phyloP scores from a whole-genome alignment of 2,113 vertebrate species.

The Lamprologus callipterus region DNA sequence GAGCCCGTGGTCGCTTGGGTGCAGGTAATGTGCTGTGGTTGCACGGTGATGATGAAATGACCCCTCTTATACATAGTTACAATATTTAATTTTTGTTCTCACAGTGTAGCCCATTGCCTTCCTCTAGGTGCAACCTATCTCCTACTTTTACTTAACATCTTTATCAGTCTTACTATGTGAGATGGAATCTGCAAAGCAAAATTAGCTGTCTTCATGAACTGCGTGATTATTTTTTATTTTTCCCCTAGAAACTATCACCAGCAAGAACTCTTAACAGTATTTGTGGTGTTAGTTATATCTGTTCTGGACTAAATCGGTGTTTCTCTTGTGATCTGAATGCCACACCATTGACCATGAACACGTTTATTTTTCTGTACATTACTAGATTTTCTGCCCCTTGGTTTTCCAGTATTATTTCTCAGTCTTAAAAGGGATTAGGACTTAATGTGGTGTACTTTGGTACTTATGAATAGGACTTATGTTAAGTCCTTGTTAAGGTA shows the following conservation, averaged over 20 bases:
- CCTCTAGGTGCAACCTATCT: neutral
- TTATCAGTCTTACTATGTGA: neutral
- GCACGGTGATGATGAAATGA: neutral
- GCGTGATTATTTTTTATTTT: neutral
- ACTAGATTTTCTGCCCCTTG: neutral
- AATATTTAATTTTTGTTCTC: neutral
- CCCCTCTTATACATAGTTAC: neutral
- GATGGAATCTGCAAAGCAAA: slow-evolving; percentile 16
- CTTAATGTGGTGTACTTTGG: slow-evolving; percentile 8
- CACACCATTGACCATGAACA: neutral
- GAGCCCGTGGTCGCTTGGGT: neutral
- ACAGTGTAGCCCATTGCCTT: neutral
- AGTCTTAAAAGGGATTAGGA: neutral
- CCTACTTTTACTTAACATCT: neutral
- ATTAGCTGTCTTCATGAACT: slow-evolving; percentile 32
- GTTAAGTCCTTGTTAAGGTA: slow-evolving; percentile 29
- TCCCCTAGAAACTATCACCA: neutral
- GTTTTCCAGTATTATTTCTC: neutral
- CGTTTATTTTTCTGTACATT: neutral
- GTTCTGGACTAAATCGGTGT: neutral
- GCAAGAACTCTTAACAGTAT: neutral
- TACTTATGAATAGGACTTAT: slow-evolving; percentile 16
- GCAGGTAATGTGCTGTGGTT: neutral
- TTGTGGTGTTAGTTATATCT: neutral
- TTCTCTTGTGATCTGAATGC: neutral